A percentile compares a stretch with the other conserved stretches of the same genome.
Evolutionary conservation across 2,888 invertebrate species (phyloP).

Genomic region (Drosophila rellima): DNA sequence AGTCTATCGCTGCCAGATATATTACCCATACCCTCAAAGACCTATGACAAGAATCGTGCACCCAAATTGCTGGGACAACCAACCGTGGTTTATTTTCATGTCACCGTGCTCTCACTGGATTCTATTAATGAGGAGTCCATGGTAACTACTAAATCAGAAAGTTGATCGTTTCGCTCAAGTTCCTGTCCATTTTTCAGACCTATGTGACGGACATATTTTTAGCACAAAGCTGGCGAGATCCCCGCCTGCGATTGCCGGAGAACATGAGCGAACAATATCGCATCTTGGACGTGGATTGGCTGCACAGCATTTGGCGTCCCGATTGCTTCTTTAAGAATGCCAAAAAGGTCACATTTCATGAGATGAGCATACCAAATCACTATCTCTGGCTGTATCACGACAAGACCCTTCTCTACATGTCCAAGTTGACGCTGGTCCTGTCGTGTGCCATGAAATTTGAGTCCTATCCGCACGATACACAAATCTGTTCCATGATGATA

Average conservation of each 20-base stretch:
- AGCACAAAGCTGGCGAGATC: conserved; percentile 97
- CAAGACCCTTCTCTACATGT: conserved; percentile 96
- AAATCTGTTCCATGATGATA: conserved; percentile 97
- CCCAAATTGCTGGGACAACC: conserved; percentile 94
- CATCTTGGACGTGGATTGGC: conserved; percentile 95
- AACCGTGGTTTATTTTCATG: conserved; percentile 95
- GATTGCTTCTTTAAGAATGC: conserved; percentile 98
- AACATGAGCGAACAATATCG: conserved; percentile 97
- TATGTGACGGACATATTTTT: conserved; percentile 97
- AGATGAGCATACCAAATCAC: conserved; percentile 97
- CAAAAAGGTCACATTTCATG: conserved; percentile 96
- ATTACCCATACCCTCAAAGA: conserved; percentile 92
- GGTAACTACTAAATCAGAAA: conserved; percentile 83
- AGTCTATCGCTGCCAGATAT: conserved; percentile 94
- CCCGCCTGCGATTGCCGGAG: conserved; percentile 94
- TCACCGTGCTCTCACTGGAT: conserved; percentile 95
- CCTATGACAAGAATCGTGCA: conserved; percentile 95
- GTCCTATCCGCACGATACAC: conserved; percentile 96
- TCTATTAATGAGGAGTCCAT: conserved; percentile 98
- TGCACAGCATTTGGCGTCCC: conserved; percentile 96
- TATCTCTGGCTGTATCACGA: conserved; percentile 96
- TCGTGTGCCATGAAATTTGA: conserved; percentile 98
- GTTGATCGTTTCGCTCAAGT: not conserved
- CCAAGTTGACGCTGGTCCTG: conserved; percentile 95
- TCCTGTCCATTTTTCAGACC: conserved; percentile 87